Base-by-base conservation (phyloP, 2,888 invertebrate genomes). In the Ernsta delagoae region DNA sequence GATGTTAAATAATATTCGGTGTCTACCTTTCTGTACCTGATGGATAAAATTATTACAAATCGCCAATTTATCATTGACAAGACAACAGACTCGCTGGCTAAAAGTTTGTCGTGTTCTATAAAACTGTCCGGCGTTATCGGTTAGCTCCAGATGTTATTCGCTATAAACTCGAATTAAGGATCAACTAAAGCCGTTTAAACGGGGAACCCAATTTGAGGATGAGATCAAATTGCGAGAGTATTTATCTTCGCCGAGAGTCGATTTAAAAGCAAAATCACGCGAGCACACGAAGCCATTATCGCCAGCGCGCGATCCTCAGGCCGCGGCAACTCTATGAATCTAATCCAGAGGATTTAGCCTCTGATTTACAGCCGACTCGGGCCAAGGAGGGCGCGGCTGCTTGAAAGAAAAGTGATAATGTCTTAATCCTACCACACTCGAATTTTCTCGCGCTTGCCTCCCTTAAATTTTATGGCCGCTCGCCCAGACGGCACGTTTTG, bases 391-490 rank as follows among this genome's bases (percentile, higher is more conserved):
- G 91, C 90, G 87, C 86, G 85, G 85, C 85, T 88, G 86, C 87
- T 88, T 79, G 84, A 94, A 94, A 94, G 94, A 94, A 95, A 95
- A 95, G 94, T 94, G 94, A 95, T 95, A 95, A 95, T 94, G 94
- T 95, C 94, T 94, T 95, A 94, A 95, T 94, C 94, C 94, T 89
- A 91, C 89, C 94, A 93, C 93, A 93, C 93, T 92, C 83, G 88
- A 90, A 86, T 81, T 83, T 85, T 79, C 84, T 82, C 80, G 79
- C 77, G 68, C 60, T 65, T 57, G 61, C 78, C 79, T 74, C 82
- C 88, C 84, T 84, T 81, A 83, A 87, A 90, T 92, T 92, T 92
- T 90, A 92, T 90, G 90, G 92, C 90, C 90, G 88, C 87, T 83
- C 87, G 88, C 90, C 83, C 90, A 91, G 90, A 90, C 88, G 92